Conservation (phyloP, 2,888 invertebrate genomes). For the Ormia ochracea region DNA sequence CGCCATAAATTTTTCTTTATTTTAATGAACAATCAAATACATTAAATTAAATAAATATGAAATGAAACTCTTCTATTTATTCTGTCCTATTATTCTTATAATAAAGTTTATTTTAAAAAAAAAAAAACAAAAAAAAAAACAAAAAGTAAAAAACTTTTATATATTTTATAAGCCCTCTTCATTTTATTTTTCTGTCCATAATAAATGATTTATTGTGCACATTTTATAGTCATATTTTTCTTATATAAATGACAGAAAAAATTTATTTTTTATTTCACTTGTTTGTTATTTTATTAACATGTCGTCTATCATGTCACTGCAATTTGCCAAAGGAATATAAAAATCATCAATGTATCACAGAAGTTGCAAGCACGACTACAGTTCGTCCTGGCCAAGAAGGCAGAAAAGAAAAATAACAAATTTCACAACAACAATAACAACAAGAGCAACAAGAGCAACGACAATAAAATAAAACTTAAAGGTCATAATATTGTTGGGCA, state of each 20-base stretch:
- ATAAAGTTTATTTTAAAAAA: too few relatives aligned
- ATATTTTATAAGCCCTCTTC: neutral
- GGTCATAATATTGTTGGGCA: constrained; percentile 36
- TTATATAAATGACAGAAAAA: neutral
- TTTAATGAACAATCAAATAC: too few relatives aligned
- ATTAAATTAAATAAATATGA: too few relatives aligned
- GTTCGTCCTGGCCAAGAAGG: neutral
- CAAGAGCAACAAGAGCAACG: neutral
- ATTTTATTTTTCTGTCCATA: neutral
- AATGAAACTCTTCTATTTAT: too few relatives aligned
- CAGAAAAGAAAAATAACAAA: neutral
- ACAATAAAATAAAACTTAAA: constrained; percentile 5
- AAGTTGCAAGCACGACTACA: constrained; percentile 5
- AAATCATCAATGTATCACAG: constrained; percentile 47
- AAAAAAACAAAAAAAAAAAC: too few relatives aligned
- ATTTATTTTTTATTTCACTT: neutral
- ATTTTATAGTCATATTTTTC: constrained; percentile 7
- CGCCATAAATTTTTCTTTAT: too few relatives aligned
- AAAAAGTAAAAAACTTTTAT: too few relatives aligned
- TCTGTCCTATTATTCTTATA: too few relatives aligned
- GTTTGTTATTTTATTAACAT: constrained; percentile 41
- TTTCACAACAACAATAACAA: too few relatives aligned
- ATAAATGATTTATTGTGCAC: constrained; percentile 20
- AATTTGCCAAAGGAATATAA: constrained; percentile 56
- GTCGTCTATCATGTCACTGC: constrained; percentile 54